A percentile compares a stretch with the other conserved stretches of the same genome.
Conservation (phyloP, 1,140 invertebrate species). For the Apis cerana region DNA sequence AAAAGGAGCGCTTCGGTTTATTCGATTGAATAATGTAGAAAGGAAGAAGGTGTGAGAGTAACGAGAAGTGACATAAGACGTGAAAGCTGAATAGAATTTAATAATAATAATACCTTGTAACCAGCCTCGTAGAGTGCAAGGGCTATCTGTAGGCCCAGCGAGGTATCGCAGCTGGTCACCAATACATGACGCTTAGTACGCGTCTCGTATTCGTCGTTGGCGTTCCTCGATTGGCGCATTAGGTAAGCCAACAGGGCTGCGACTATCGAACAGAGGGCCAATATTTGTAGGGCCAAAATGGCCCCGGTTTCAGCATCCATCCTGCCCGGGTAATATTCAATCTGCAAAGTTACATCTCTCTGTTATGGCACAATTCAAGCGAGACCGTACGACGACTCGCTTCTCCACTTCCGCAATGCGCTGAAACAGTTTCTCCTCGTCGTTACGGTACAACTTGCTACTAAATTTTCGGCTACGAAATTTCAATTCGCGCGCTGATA, state of each 20-base stretch:
- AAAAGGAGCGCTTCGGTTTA: neutral
- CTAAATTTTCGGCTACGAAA: neutral
- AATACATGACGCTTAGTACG: slow-evolving; percentile 82
- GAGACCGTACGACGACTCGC: neutral
- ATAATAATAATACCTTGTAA: slow-evolving; percentile 70
- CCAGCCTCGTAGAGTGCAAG: slow-evolving; percentile 75
- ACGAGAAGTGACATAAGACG: too few relatives aligned
- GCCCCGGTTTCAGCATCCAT: slow-evolving; percentile 91
- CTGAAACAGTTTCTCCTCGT: slow-evolving; percentile 21
- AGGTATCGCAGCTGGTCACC: slow-evolving; percentile 89
- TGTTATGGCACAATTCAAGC: slow-evolving; percentile 28
- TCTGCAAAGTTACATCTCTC: slow-evolving; percentile 36
- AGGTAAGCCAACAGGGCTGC: slow-evolving; percentile 88
- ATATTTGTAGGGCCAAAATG: slow-evolving; percentile 88
- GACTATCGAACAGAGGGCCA: slow-evolving; percentile 89
- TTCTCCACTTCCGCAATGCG: slow-evolving; percentile 26
- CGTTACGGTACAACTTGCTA: neutral
- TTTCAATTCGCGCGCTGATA: neutral
- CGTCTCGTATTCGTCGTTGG: slow-evolving; percentile 75
- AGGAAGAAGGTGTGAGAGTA: too few relatives aligned
- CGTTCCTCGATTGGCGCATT: slow-evolving; percentile 86
- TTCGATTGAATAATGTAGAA: too few relatives aligned
- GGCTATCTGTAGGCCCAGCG: slow-evolving; percentile 86
- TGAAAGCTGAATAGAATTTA: neutral
- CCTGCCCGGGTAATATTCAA: slow-evolving; percentile 39